Conservation (phyloP, 2,113 vertebrate genomes). For the Chloropsis cyanopogon region DNA sequence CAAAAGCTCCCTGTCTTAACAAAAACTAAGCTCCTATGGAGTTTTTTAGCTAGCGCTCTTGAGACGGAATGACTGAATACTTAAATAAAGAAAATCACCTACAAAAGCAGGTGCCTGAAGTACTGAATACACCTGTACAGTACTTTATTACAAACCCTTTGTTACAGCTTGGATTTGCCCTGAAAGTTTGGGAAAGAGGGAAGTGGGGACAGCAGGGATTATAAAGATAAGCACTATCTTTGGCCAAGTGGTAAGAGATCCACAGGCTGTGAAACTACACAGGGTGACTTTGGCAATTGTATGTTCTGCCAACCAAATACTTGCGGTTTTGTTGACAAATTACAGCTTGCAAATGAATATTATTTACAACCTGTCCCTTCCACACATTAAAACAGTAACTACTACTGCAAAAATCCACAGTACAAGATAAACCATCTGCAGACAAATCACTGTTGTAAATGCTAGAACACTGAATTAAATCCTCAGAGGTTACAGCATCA, state of each 20-base stretch:
- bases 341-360: neutral
- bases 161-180: neutral
- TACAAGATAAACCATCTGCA: neutral
- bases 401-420: neutral
- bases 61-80: neutral
- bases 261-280: neutral
- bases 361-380: neutral
- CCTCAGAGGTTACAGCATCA: neutral
- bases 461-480: neutral
- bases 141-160: neutral
- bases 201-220: neutral
- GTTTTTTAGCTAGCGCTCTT: neutral
- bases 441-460: neutral
- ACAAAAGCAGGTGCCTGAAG: neutral
- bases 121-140: neutral
- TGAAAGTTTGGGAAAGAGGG: neutral
- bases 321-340: neutral
- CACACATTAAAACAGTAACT: neutral
- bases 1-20: neutral
- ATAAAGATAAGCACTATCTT: fast-evolving
- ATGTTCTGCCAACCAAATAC: neutral
- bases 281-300: fast-evolving
- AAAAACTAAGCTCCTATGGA: neutral
- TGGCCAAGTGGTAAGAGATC: neutral
- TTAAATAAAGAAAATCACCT: neutral